Percentiles rank a stretch among this genome's conserved stretches.
phyloP scores from a whole-genome alignment of 2,888 invertebrate genomes.

The Cheilosia scutellata region DNA sequence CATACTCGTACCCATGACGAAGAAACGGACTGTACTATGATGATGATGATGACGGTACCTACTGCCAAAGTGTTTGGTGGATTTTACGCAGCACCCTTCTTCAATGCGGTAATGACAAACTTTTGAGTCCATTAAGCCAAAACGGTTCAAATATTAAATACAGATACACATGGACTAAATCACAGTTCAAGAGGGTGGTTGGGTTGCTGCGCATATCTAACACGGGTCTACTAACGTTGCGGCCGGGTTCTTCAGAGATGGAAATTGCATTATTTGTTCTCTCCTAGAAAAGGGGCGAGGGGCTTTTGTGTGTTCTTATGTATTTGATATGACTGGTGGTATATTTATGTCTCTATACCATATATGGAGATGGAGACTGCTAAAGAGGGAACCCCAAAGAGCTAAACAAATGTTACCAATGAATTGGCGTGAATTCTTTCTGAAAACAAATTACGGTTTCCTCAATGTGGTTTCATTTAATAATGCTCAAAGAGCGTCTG shows the following conservation, averaged over 20 bases:
- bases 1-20: constrained; percentile 13
- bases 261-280: constrained; percentile 29
- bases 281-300: background rate
- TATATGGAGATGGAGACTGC: background rate
- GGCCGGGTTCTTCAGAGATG: background rate
- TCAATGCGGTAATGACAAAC: constrained; percentile 56
- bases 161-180: background rate
- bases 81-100: constrained; percentile 48
- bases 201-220: constrained; percentile 29
- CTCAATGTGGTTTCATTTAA: constrained; percentile 23
- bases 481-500: constrained; percentile 26
- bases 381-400: background rate
- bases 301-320: background rate
- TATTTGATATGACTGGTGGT: background rate
- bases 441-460: constrained; percentile 33
- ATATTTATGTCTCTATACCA: background rate
- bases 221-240: background rate
- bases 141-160: constrained; percentile 57
- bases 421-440: constrained; percentile 36
- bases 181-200: background rate
- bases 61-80: constrained; percentile 7
- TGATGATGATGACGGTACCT: constrained; percentile 16
- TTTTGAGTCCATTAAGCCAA: constrained; percentile 66
- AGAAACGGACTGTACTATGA: constrained; percentile 6
- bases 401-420: constrained; percentile 16